A percentile compares a stretch with the other conserved stretches of the same genome.
phyloP scores from a whole-genome alignment of 2,888 invertebrate genomes.

The Opisthograptis luteolata region DNA sequence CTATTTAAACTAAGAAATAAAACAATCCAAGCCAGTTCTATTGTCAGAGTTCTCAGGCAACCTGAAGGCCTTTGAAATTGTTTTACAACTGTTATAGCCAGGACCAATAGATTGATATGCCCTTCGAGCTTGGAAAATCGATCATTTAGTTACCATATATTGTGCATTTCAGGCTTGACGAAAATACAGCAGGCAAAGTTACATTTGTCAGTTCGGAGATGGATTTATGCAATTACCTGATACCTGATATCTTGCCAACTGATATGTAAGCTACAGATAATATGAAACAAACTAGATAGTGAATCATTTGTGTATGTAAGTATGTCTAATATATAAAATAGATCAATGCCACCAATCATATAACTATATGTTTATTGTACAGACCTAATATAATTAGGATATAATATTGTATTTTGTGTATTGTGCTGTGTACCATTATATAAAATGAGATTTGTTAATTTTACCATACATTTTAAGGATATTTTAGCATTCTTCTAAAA shows the following conservation, averaged over 20 bases:
- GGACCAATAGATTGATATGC: too few species aligned
- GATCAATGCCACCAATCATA: conserved; percentile 1
- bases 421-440: conserved; percentile 4
- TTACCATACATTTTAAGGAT: neutral
- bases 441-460: conserved; percentile 1
- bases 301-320: conserved; percentile 24
- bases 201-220: conserved; percentile 88
- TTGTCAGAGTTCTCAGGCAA: too few species aligned
- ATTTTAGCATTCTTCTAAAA: neutral
- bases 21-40: too few species aligned
- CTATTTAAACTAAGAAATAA: too few species aligned
- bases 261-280: conserved; percentile 79
- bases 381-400: neutral
- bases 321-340: conserved; percentile 16
- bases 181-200: conserved; percentile 91
- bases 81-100: too few species aligned
- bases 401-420: neutral
- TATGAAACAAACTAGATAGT: conserved; percentile 33
- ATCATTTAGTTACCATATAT: too few species aligned
- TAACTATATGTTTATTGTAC: neutral
- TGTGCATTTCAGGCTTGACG: conserved; percentile 85
- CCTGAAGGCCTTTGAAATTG: too few species aligned
- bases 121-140: too few species aligned
- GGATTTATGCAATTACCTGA: conserved; percentile 89
- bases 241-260: conserved; percentile 90